These are phyloP conservation scores for Bombyx mandarina DNA, from an alignment of 1,140 invertebrate genomes.

Conservation along the genomic window DNA sequence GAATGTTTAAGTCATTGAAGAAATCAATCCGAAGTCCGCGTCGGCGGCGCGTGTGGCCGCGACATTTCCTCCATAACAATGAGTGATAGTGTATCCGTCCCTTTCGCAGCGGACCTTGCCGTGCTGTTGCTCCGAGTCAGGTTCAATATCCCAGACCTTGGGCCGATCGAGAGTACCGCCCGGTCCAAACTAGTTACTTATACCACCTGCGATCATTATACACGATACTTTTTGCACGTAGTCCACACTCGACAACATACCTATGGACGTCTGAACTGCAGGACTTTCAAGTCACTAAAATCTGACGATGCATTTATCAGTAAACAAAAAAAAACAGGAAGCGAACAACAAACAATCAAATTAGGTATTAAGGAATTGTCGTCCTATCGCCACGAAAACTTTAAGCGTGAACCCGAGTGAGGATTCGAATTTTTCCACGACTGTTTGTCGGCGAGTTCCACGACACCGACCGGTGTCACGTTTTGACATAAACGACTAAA, in stretches of 20 bases:
- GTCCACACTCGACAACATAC: background rate
- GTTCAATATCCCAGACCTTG: constrained; percentile 67
- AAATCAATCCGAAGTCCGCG: constrained; percentile 18
- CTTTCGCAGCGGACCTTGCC: constrained; percentile 54
- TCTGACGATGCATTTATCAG: no score
- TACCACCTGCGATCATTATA: background rate
- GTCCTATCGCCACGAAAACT: background rate
- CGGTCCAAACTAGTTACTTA: background rate
- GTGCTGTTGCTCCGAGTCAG: constrained; percentile 55
- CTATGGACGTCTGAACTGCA: no score
- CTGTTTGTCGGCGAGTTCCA: constrained; percentile 27
- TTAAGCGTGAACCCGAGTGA: constrained; percentile 14
- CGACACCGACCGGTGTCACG: constrained; percentile 29
- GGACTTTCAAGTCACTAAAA: no score
- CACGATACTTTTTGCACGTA: background rate
- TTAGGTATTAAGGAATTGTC: no score
- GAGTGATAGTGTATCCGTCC: constrained; percentile 63
- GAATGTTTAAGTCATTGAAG: constrained; percentile 39
- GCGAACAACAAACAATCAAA: no score
- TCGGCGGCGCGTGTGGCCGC: constrained; percentile 46
- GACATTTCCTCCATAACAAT: constrained; percentile 63
- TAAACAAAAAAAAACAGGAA: no score
- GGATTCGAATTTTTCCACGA: constrained; percentile 34
- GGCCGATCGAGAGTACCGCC: background rate
- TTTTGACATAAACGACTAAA: constrained; percentile 42